These are phyloP conservation scores for Drosophila micromelanica DNA, from an alignment of 1,140 invertebrate genomes.

Conservation along the genomic window DNA sequence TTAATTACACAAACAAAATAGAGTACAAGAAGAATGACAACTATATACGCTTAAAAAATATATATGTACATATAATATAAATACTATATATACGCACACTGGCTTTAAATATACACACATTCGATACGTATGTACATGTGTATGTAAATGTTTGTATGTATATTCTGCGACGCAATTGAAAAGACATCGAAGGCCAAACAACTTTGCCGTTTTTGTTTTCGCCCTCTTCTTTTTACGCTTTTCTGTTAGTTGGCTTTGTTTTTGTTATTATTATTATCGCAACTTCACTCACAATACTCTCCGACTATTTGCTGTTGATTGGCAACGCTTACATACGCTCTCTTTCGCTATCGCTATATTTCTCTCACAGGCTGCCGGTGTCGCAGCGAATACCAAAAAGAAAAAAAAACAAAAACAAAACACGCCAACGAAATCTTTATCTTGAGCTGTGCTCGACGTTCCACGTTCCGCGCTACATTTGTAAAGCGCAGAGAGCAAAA, in stretches of 20 bases:
- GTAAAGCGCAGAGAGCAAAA: neutral
- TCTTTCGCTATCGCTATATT: conserved; percentile 19
- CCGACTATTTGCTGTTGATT: conserved; percentile 27
- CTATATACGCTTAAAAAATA: conserved; percentile 8
- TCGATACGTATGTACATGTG: conserved; percentile 4
- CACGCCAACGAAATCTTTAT: conserved; percentile 5
- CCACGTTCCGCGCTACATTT: neutral
- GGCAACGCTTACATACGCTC: conserved; percentile 5
- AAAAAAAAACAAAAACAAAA: no score
- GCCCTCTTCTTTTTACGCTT: conserved; percentile 46
- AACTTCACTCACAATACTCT: conserved; percentile 45
- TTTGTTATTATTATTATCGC: conserved; percentile 63
- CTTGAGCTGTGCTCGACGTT: neutral
- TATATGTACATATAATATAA: conserved; percentile 11
- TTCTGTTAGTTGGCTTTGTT: conserved; percentile 50
- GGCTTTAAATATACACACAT: conserved; percentile 3
- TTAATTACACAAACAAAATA: conserved; percentile 47
- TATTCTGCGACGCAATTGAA: conserved; percentile 82
- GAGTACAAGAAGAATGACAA: conserved; percentile 43
- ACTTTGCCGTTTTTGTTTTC: conserved; percentile 70
- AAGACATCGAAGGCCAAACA: conserved; percentile 82
- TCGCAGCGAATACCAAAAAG: conserved; percentile 5
- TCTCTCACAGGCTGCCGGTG: conserved; percentile 48
- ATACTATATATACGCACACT: conserved; percentile 9
- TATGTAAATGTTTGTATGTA: conserved; percentile 38